A percentile compares a stretch with the other conserved stretches of the same genome.
These are phyloP conservation scores for Ochropacha duplaris DNA, from an alignment of 2,888 invertebrate species.

Conservation along the genomic window DNA sequence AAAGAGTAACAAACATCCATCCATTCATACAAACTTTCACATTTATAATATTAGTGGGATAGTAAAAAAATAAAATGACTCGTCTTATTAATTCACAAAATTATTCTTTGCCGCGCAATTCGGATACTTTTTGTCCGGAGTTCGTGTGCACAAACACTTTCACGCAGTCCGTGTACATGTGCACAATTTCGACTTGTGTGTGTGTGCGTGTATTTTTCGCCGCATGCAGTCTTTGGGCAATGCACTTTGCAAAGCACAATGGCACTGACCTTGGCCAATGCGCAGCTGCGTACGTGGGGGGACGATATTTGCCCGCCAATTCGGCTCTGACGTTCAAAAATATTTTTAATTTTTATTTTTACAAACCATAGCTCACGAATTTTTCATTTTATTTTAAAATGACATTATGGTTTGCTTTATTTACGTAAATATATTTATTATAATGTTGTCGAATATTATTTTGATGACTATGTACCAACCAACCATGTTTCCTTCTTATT, in stretches of 20 bases:
- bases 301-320: conserved; percentile 37
- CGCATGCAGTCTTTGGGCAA: conserved; percentile 72
- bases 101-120: conserved; percentile 61
- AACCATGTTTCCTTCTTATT: too few species aligned
- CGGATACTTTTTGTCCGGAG: conserved; percentile 69
- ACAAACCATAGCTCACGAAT: neutral
- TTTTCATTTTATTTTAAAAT: neutral
- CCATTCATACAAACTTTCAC: too few species aligned
- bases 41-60: too few species aligned
- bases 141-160: conserved; percentile 29
- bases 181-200: conserved; percentile 25
- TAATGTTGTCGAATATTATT: too few species aligned
- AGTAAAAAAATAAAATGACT: neutral
- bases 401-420: too few species aligned
- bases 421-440: too few species aligned
- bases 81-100: neutral
- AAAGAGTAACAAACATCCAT: too few species aligned
- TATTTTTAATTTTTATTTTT: neutral
- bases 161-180: conserved; percentile 12
- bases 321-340: conserved; percentile 34
- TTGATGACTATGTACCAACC: too few species aligned
- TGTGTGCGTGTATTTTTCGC: conserved; percentile 63
- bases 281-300: conserved; percentile 65
- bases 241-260: conserved; percentile 69
- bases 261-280: conserved; percentile 76